These are phyloP conservation scores for Zygaena filipendulae DNA, from an alignment of 2,888 invertebrate genomes.

Conservation along the genomic window DNA sequence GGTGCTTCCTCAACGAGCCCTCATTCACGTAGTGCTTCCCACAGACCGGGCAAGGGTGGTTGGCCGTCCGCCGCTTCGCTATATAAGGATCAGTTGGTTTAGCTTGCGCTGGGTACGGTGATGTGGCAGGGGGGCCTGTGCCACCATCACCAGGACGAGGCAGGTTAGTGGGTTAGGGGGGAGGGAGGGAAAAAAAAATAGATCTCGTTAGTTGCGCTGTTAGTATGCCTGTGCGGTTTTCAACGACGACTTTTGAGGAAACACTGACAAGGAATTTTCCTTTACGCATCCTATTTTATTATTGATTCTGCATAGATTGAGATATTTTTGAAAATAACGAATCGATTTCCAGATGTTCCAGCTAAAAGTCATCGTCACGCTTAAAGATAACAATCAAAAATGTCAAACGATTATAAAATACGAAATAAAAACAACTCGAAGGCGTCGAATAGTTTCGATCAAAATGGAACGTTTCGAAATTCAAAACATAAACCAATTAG, in stretches of 20 bases:
- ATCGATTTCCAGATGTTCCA: too few species aligned
- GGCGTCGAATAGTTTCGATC: too few species aligned
- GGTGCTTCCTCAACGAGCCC: conserved; percentile 90
- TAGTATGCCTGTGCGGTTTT: conserved; percentile 28
- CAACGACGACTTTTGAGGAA: conserved; percentile 24
- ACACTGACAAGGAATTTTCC: conserved; percentile 6
- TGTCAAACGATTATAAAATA: too few species aligned
- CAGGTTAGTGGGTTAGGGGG: conserved; percentile 58
- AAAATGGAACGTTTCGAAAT: conserved; percentile 15
- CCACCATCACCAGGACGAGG: conserved; percentile 61
- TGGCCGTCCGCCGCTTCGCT: conserved; percentile 93
- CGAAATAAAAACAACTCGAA: too few species aligned
- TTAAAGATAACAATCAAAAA: too few species aligned
- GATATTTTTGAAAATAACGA: too few species aligned
- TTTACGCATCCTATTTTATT: not conserved
- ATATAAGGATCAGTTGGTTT: conserved; percentile 80
- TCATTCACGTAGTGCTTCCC: conserved; percentile 97
- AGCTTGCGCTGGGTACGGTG: conserved; percentile 68
- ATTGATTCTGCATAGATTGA: too few species aligned
- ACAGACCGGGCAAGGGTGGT: conserved; percentile 95
- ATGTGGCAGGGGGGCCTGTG: conserved; percentile 71
- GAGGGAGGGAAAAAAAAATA: conserved; percentile 35
- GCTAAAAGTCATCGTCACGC: conserved; percentile 8
- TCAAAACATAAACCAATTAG: conserved; percentile 36
- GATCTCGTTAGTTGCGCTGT: conserved; percentile 45